Evolutionary conservation across 2,888 invertebrate species (phyloP), one percentile per base, ranked within the genome.

Genomic region (Candidula unifasciata): DNA sequence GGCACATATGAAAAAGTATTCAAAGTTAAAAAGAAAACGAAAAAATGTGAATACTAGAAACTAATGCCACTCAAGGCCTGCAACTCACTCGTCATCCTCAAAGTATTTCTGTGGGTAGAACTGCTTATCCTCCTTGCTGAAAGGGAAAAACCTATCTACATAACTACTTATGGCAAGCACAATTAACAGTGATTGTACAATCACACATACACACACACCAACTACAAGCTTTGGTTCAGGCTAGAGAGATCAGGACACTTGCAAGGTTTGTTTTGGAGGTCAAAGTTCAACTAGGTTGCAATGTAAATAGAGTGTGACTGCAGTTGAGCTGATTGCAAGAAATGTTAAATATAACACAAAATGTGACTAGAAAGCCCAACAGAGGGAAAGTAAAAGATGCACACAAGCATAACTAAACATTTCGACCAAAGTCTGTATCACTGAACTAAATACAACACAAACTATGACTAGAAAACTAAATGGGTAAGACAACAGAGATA

Each of bases 61-160:
- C 30, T 35, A 74, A 27, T 57, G 68, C 82, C 76, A 24, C 5
- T 57, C 37, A 78, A 77, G 83, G 83, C 71, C 52, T 52, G 82
- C 66, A 88, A 91, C 92, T 92, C 91, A 92, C 92, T 92, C 91
- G 88, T 91, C 89, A 87, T 91, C 91, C 86, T 90, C 91, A 27
- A 33, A 35, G 78, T n/a, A 76, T 76, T 68, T 73, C 64, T 73
- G 73, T 3, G 60, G 37, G 81, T 74, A 73, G 71, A 71, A 60
- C 80, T 71, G 80, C 76, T 54, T 54, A 68, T 69, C 83, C 60
- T 83, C 78, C 30, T 78, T 54, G 78, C 83, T 83, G 83, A 77
- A 83, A 83, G 69, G 78, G 57, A 69, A 78, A 83, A 78, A 82
- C 69, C 83, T 78, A 76, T 54, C 83, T 82, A 82, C 30, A 83